Percentiles rank a stretch among this genome's conserved stretches.
phyloP scores from a whole-genome alignment of 2,888 invertebrate species.

The Gandaritis pyraliata region DNA sequence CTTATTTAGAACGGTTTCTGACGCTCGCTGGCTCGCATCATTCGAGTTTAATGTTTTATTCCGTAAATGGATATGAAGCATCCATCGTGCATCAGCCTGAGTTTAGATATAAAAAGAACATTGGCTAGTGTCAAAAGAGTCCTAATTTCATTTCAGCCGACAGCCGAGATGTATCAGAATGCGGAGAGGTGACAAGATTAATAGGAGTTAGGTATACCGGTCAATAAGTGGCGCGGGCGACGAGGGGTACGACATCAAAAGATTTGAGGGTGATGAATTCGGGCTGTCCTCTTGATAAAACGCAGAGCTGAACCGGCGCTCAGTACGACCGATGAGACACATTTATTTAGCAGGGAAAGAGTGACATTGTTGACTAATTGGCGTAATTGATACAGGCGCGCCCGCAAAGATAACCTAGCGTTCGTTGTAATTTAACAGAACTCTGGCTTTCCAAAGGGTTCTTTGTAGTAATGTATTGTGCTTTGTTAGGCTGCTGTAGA shows the following conservation, averaged over 20 bases:
- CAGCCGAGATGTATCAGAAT: slow-evolving; percentile 57
- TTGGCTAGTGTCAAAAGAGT: slow-evolving; percentile 40
- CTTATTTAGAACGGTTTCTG: slow-evolving; percentile 69
- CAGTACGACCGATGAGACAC: slow-evolving; percentile 54
- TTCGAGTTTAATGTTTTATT: slow-evolving; percentile 43
- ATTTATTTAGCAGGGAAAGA: slow-evolving; percentile 55
- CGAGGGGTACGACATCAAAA: slow-evolving; percentile 67
- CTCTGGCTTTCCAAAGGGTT: slow-evolving; percentile 14
- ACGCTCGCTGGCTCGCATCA: slow-evolving; percentile 46
- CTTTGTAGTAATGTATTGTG: slow-evolving; percentile 16
- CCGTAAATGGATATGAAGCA: slow-evolving; percentile 43
- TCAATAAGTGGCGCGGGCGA: slow-evolving; percentile 53
- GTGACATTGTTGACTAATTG: slow-evolving; percentile 46
- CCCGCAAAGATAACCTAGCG: slow-evolving; percentile 20
- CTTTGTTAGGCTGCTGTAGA: slow-evolving; percentile 1
- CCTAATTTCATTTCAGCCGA: slow-evolving; percentile 55
- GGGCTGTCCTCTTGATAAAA: slow-evolving; percentile 63
- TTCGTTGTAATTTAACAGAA: slow-evolving; percentile 24
- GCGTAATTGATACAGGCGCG: slow-evolving; percentile 28
- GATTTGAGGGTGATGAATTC: slow-evolving; percentile 67
- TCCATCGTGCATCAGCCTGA: slow-evolving; percentile 36
- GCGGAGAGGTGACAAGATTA: slow-evolving; percentile 72
- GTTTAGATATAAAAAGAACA: slow-evolving; percentile 37
- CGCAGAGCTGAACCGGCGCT: slow-evolving; percentile 55
- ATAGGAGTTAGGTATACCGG: slow-evolving; percentile 58